Evolutionary conservation across 2,888 invertebrate species (phyloP).

Genomic region (Sphaeridia pumilis): DNA sequence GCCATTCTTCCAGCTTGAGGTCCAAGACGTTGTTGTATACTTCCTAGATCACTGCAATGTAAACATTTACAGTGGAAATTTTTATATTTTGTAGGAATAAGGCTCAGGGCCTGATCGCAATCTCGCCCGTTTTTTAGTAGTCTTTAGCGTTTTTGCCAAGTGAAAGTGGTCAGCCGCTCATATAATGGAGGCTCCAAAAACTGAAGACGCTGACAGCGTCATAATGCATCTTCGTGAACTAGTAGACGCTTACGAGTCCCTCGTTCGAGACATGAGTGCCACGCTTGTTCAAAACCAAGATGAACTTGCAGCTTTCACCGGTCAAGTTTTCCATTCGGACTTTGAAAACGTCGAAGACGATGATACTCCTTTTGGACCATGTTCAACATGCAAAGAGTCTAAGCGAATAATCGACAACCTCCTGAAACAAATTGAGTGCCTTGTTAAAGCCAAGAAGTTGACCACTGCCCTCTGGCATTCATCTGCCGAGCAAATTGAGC

Average conservation of each 20-base stretch:
- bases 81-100: too few relatives aligned
- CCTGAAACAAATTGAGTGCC: conserved; percentile 11
- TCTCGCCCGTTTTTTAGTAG: too few relatives aligned
- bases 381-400: conserved; percentile 6
- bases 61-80: too few relatives aligned
- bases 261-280: conserved; percentile 19
- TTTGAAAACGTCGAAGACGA: neutral
- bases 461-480: conserved; percentile 14
- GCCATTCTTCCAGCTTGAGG: too few relatives aligned
- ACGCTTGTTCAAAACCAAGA: conserved; percentile 12
- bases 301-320: conserved; percentile 2
- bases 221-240: conserved; percentile 8
- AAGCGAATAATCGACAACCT: conserved; percentile 9
- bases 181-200: too few relatives aligned
- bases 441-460: conserved; percentile 8
- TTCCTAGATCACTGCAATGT: too few relatives aligned
- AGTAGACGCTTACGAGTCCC: conserved; percentile 13
- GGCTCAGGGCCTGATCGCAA: too few relatives aligned
- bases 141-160: too few relatives aligned
- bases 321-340: neutral
- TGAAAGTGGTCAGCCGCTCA: too few relatives aligned
- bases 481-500: conserved; percentile 15
- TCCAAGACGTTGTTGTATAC: too few relatives aligned
- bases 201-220: neutral
- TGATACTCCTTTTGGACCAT: neutral